Evolutionary conservation across 2,797 vertebrate genomes (phyloP).

Genomic region (Eremophila alpestris): DNA sequence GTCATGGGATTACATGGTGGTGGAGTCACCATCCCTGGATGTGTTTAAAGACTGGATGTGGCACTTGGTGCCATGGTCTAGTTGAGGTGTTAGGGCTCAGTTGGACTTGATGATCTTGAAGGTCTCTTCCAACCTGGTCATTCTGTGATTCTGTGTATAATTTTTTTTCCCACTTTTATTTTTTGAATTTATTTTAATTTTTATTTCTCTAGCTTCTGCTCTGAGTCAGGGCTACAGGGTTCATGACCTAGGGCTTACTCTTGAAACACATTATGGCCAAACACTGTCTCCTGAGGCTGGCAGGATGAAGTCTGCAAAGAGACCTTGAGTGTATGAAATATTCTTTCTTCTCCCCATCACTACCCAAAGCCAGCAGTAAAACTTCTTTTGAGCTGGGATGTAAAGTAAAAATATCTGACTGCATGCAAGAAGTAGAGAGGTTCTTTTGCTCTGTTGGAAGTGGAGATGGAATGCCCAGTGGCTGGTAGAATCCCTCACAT

Average conservation of each 20-base stretch:
- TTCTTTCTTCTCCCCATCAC: neutral
- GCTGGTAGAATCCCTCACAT: neutral
- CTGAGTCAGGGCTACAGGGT: neutral
- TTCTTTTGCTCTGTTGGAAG: neutral
- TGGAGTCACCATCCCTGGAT: neutral
- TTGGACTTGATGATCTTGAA: neutral
- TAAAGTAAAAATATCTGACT: neutral
- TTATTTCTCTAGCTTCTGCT: neutral
- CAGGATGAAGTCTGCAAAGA: neutral
- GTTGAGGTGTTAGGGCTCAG: neutral
- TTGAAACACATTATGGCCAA: neutral
- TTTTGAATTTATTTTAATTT: neutral
- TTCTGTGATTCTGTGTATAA: neutral
- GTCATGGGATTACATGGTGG: neutral
- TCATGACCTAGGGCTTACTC: neutral
- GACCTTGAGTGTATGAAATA: fast-evolving
- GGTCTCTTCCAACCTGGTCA: neutral
- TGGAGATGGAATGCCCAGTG: neutral
- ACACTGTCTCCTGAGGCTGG: neutral
- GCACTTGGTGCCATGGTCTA: neutral
- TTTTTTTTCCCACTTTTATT: neutral
- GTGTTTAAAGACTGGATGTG: neutral
- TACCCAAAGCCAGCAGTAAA: neutral
- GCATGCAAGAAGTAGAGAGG: neutral
- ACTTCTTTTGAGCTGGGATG: neutral